Evolutionary conservation across 2,888 invertebrate species (phyloP).

Genomic region (Aelia acuminata): DNA sequence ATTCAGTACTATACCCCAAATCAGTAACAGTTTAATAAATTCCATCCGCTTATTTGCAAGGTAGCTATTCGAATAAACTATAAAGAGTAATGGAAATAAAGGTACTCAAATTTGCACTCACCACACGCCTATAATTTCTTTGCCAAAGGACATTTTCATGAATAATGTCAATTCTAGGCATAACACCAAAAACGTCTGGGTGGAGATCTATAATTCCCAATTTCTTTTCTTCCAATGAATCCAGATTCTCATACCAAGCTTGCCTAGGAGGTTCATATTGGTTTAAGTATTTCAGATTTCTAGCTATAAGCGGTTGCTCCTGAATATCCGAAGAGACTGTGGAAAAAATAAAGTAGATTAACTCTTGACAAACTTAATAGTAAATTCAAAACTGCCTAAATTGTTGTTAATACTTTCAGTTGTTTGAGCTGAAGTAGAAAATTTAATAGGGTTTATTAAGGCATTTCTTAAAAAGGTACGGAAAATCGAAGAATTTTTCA

Average conservation of each 20-base stretch:
- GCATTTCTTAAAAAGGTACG: background rate
- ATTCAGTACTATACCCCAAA: no score
- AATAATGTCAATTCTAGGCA: slow-evolving; percentile 89
- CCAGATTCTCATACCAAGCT: slow-evolving; percentile 89
- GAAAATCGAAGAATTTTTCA: background rate
- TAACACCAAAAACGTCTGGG: slow-evolving; percentile 86
- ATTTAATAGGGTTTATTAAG: background rate
- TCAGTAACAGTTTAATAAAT: background rate
- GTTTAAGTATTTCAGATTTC: slow-evolving; percentile 18
- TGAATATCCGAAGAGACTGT: background rate
- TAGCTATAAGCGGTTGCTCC: background rate
- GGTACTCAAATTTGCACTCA: slow-evolving; percentile 69
- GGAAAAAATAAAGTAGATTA: background rate
- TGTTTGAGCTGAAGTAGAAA: slow-evolving; percentile 5
- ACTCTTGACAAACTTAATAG: no score
- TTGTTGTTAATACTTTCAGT: background rate
- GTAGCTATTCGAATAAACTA: background rate
- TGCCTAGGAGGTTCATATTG: slow-evolving; percentile 55
- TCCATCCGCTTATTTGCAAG: background rate
- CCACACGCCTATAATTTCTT: slow-evolving; percentile 82
- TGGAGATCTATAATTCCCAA: slow-evolving; percentile 91
- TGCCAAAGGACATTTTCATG: slow-evolving; percentile 92
- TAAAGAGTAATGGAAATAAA: background rate
- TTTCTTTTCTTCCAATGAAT: slow-evolving; percentile 82
- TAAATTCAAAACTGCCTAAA: background rate